phyloP scores from a whole-genome alignment of 2,113 vertebrate genomes.

The Guaruba guarouba region DNA sequence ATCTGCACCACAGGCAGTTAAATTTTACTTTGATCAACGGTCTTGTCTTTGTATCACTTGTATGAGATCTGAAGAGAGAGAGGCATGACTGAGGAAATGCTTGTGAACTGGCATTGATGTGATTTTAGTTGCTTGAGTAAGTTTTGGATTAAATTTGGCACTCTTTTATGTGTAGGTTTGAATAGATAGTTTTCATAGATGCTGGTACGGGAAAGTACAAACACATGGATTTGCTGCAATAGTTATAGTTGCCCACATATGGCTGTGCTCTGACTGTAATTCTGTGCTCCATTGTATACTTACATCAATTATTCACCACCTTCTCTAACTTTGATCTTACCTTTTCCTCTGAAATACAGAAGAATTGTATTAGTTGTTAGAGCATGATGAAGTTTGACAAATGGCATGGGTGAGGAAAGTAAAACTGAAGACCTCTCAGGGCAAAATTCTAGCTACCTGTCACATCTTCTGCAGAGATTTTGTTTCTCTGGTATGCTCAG shows the following conservation, averaged over 20 bases:
- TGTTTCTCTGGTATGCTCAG: neutral
- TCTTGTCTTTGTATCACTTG: conserved; percentile 38
- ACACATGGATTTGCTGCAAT: neutral
- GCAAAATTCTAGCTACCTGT: neutral
- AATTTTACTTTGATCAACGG: conserved; percentile 51
- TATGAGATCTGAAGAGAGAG: conserved; percentile 15
- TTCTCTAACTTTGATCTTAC: neutral
- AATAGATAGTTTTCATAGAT: neutral
- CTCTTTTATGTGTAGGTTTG: neutral
- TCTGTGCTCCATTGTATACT: neutral
- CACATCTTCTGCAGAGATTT: neutral
- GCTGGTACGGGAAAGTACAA: neutral
- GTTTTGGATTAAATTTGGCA: neutral
- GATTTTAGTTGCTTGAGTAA: neutral
- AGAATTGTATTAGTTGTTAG: neutral
- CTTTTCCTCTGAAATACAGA: neutral
- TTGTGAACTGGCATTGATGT: conserved; percentile 14
- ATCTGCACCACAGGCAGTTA: conserved; percentile 13
- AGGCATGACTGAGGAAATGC: conserved; percentile 12
- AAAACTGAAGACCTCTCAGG: neutral
- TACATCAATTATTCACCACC: neutral
- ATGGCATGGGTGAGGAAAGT: neutral
- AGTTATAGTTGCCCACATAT: neutral
- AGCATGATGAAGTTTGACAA: neutral
- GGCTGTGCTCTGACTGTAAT: neutral